Conservation (phyloP, 1,140 invertebrate genomes). For the Papilio dardanus region DNA sequence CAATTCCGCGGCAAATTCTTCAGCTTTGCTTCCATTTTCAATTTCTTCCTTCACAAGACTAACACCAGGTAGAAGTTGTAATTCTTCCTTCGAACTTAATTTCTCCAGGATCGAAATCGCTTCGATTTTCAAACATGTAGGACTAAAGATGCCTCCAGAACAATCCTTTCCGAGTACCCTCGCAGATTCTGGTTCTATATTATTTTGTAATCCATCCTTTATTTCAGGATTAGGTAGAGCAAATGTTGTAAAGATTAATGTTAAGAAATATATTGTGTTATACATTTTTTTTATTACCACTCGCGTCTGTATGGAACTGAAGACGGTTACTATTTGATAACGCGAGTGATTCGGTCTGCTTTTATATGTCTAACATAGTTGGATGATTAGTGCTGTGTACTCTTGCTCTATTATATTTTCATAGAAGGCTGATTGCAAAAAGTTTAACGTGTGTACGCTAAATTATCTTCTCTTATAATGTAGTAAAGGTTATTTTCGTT, state of each 20-base stretch:
- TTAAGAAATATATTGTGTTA: constrained; percentile 49
- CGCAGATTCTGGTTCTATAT: constrained; percentile 57
- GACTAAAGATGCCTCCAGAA: constrained; percentile 85
- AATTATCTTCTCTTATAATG: constrained; percentile 38
- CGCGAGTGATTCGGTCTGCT: constrained; percentile 60
- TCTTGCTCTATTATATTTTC: constrained; percentile 77
- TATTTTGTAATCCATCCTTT: constrained; percentile 44
- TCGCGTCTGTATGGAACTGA: constrained; percentile 63
- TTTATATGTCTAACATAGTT: constrained; percentile 77
- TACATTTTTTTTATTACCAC: constrained; percentile 55
- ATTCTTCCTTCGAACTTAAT: constrained; percentile 85
- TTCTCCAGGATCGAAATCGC: constrained; percentile 90
- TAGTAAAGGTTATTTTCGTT: constrained; percentile 48
- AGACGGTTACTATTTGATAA: constrained; percentile 72
- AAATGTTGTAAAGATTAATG: constrained; percentile 44
- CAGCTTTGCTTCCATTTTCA: constrained; percentile 83
- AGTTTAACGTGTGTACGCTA: constrained; percentile 43
- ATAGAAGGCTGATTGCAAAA: constrained; percentile 77
- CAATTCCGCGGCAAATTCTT: constrained; percentile 87
- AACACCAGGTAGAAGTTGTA: constrained; percentile 87
- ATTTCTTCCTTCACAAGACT: constrained; percentile 87
- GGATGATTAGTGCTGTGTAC: constrained; percentile 68
- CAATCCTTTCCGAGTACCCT: constrained; percentile 84
- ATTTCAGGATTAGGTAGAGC: constrained; percentile 66
- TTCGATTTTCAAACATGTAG: constrained; percentile 90